A percentile compares a stretch with the other conserved stretches of the same genome.
Conservation (phyloP, 1,140 invertebrate genomes). For the Euura saliciscinereae region DNA sequence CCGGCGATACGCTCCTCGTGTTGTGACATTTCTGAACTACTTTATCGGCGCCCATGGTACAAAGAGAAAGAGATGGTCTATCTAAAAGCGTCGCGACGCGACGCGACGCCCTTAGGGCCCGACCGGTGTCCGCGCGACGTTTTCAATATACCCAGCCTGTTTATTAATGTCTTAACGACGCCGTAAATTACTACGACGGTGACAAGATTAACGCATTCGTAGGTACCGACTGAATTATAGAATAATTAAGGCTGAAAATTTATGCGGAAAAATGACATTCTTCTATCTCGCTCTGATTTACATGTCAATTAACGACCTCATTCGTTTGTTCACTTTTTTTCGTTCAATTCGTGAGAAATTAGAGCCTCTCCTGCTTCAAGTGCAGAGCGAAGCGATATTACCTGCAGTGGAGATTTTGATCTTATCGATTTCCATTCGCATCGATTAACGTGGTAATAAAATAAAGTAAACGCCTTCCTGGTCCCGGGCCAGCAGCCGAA, state of each 20-base stretch:
- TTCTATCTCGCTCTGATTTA: no score
- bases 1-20: not conserved
- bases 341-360: no score
- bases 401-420: no score
- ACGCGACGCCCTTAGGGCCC: not conserved
- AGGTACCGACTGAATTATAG: slow-evolving; percentile 1
- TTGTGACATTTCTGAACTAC: slow-evolving; percentile 2
- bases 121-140: not conserved
- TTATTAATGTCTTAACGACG: slow-evolving; percentile 3
- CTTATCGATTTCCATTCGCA: no score
- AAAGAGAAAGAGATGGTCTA: not conserved
- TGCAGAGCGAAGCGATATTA: no score
- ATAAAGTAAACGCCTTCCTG: slow-evolving; percentile 5
- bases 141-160: not conserved
- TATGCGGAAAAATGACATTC: not conserved
- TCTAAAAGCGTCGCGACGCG: slow-evolving; percentile 3
- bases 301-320: no score
- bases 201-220: not conserved
- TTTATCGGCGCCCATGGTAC: not conserved
- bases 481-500: not conserved
- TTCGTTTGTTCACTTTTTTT: no score
- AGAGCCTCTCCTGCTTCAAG: no score
- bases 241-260: not conserved
- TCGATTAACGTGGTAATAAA: not conserved
- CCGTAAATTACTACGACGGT: not conserved